phyloP scores from a whole-genome alignment of 2,113 vertebrate genomes.

The Antennarius striatus region DNA sequence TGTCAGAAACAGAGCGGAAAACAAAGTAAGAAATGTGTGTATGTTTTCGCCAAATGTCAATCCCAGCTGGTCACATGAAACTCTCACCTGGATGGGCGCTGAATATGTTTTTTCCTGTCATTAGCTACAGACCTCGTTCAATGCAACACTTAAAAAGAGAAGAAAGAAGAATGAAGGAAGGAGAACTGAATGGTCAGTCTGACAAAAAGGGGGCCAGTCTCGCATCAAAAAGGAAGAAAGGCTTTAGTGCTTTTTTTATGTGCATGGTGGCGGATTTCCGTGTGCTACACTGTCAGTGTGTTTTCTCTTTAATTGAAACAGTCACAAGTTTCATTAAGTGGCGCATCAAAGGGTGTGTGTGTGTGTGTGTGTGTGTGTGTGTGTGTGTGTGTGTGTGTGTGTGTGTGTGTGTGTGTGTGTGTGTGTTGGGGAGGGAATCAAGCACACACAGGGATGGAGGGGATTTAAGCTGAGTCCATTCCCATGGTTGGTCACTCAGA shows the following conservation, averaged over 20 bases:
- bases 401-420: conserved; percentile 44
- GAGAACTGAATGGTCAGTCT: conserved; percentile 59
- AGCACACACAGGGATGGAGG: conserved; percentile 54
- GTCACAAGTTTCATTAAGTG: conserved; percentile 78
- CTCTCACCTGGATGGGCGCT: conserved; percentile 46
- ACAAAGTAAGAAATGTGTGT: conserved; percentile 50
- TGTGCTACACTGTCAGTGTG: conserved; percentile 68
- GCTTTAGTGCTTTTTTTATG: conserved; percentile 70
- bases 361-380: conserved; percentile 38
- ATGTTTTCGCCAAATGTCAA: conserved; percentile 45
- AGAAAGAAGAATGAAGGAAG: conserved; percentile 46
- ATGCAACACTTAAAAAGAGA: conserved; percentile 56
- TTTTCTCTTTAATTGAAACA: conserved; percentile 78
- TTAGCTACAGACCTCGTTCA: conserved; percentile 56
- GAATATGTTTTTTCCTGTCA: conserved; percentile 55
- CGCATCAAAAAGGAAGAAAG: conserved; percentile 67
- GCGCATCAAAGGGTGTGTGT: conserved; percentile 69
- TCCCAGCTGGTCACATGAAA: conserved; percentile 38
- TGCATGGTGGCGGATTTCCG: conserved; percentile 65
- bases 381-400: conserved; percentile 37
- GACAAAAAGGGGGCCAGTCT: conserved; percentile 68
- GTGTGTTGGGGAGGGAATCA: conserved; percentile 38
- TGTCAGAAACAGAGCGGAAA: conserved; percentile 49
- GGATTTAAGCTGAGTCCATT: conserved; percentile 64
- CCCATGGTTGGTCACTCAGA: conserved; percentile 68